Evolutionary conservation across 1,140 invertebrate genomes (phyloP).

Genomic region (Drosophila pseudoobscura): DNA sequence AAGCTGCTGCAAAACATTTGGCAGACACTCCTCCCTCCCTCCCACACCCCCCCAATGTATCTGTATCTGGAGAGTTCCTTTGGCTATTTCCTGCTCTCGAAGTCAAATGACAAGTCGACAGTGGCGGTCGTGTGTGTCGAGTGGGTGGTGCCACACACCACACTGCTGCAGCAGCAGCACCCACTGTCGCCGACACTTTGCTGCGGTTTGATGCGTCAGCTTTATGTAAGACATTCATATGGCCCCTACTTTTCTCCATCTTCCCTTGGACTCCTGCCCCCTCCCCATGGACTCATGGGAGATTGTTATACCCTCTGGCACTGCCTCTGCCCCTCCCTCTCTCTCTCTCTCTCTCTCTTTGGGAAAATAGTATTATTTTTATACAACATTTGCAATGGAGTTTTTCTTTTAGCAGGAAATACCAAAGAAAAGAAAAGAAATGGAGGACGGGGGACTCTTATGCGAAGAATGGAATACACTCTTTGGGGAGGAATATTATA

Average conservation of each 20-base stretch:
- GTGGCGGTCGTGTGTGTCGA: conserved; percentile 13
- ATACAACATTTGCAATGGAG: conserved; percentile 55
- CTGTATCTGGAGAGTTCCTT: conserved; percentile 20
- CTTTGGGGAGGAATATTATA: background rate
- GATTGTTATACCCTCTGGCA: too few species aligned
- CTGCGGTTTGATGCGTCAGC: conserved; percentile 73
- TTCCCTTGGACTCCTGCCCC: too few species aligned
- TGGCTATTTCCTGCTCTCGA: conserved; percentile 51
- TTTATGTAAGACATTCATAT: conserved; percentile 71
- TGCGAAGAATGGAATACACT: conserved; percentile 8
- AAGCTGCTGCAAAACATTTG: conserved; percentile 74
- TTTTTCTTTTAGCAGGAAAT: conserved; percentile 54
- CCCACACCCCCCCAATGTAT: too few species aligned
- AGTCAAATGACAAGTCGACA: conserved; percentile 73
- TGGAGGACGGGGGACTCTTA: too few species aligned
- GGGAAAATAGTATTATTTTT: conserved; percentile 57
- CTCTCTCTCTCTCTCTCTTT: background rate
- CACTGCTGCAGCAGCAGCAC: background rate
- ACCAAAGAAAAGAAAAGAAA: conserved; percentile 2
- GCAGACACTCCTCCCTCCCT: conserved; percentile 12
- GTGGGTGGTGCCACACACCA: conserved; percentile 13
- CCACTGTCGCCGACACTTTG: conserved; percentile 37
- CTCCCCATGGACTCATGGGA: too few species aligned
- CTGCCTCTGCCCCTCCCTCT: too few species aligned
- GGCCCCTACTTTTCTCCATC: background rate